Percentiles rank a stretch among this genome's conserved stretches.
These are phyloP conservation scores for Cynopterus brachyotis DNA, from an alignment of 2,113 vertebrate species.

Conservation along the genomic window DNA sequence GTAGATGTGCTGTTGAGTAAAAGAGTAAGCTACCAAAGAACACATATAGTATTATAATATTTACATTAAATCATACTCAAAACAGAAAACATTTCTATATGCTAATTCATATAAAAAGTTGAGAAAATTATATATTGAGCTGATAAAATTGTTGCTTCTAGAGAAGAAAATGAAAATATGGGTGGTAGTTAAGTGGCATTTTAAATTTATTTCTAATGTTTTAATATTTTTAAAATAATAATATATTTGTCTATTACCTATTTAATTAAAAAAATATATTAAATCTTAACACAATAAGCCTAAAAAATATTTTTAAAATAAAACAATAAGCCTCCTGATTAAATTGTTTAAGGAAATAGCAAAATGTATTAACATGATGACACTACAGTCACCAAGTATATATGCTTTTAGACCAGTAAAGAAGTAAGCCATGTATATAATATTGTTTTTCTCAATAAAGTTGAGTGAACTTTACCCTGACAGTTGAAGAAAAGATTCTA, in stretches of 20 bases:
- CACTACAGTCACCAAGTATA: not conserved
- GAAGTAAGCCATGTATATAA: not conserved
- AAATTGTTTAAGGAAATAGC: not conserved
- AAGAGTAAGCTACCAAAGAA: not conserved
- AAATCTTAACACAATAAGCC: not conserved
- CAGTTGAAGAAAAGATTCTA: not conserved
- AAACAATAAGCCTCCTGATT: not conserved
- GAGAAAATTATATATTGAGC: not conserved
- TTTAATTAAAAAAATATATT: not conserved
- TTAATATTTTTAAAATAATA: constrained; percentile 8
- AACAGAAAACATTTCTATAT: not conserved
- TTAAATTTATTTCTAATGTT: constrained; percentile 18
- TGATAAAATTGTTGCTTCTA: not conserved
- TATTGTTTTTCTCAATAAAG: not conserved
- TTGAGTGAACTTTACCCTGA: not conserved
- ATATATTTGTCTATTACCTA: not conserved
- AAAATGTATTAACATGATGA: not conserved
- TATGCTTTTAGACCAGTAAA: not conserved
- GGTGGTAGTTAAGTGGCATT: not conserved
- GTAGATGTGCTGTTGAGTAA: not conserved
- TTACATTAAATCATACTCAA: not conserved
- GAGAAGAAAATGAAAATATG: not conserved
- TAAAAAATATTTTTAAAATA: not conserved
- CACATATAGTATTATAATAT: not conserved
- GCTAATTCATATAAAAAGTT: not conserved